Conservation (phyloP, 2,888 invertebrate genomes). For the Melanostoma scalare region DNA sequence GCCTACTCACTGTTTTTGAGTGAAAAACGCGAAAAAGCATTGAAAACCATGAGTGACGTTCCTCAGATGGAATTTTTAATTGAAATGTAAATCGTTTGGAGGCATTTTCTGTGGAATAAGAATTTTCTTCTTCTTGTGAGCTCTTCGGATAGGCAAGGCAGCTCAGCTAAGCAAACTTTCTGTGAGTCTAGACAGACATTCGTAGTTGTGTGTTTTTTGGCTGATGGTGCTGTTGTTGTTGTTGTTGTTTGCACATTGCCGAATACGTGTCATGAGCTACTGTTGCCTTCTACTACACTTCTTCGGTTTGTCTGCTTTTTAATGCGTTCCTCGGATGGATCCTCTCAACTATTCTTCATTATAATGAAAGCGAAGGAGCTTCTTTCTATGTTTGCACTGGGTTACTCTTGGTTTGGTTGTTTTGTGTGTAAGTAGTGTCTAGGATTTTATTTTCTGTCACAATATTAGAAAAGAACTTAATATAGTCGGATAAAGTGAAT, state of each 20-base stretch:
- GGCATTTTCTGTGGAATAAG: conserved; percentile 24
- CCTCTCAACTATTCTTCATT: conserved; percentile 10
- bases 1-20: not conserved
- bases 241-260: conserved; percentile 16
- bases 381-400: conserved; percentile 19
- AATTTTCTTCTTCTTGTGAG: conserved; percentile 1
- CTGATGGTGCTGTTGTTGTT: not conserved
- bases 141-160: too few species aligned
- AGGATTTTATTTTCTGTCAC: not conserved
- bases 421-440: too few species aligned
- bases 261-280: conserved; percentile 42
- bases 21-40: conserved; percentile 22
- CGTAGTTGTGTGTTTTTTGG: conserved; percentile 2
- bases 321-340: conserved; percentile 1
- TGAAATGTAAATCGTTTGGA: conserved; percentile 62
- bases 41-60: conserved; percentile 43
- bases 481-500: conserved; percentile 37
- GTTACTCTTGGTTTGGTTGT: not conserved
- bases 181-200: conserved; percentile 53
- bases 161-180: conserved; percentile 46
- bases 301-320: not conserved
- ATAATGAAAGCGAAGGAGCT: conserved; percentile 17
- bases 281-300: conserved; percentile 2
- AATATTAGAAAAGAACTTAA: conserved; percentile 32
- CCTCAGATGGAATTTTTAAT: conserved; percentile 64